Conservation (phyloP, 2,113 vertebrate species). For the Dipodomys stephensi region DNA sequence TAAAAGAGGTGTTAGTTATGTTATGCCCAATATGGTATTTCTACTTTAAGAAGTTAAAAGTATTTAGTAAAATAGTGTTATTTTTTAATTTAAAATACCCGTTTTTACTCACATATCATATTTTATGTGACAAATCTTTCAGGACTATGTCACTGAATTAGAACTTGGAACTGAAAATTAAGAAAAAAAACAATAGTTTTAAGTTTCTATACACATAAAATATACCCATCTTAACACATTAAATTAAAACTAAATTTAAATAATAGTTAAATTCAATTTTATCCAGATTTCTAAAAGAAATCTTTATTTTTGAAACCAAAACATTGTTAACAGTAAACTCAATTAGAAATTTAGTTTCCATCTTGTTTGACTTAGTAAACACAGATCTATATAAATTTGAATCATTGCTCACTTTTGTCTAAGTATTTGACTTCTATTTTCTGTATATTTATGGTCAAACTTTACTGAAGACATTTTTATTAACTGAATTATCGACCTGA, state of each 20-base stretch:
- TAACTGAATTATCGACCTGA: background rate
- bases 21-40: constrained; percentile 21
- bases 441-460: background rate
- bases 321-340: background rate
- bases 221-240: constrained; percentile 11
- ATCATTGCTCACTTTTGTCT: background rate
- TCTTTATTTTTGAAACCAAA: background rate
- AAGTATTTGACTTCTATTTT: background rate
- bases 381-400: background rate
- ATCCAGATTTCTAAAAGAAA: background rate
- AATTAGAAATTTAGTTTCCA: constrained; percentile 37
- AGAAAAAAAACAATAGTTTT: constrained; percentile 51
- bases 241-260: background rate
- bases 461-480: background rate
- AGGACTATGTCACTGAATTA: constrained; percentile 80
- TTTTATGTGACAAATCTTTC: constrained; percentile 79
- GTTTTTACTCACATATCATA: constrained; percentile 77
- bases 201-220: constrained; percentile 48
- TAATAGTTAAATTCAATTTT: constrained; percentile 12
- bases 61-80: constrained; percentile 61
- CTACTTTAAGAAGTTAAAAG: constrained; percentile 55
- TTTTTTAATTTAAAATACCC: constrained; percentile 59
- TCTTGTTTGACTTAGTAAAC: constrained; percentile 25
- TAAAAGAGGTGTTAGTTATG: constrained; percentile 58
- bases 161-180: constrained; percentile 81